Evolutionary conservation across 35 echinoderm and acorn worm genomes (phyloP), one percentile per base, ranked within the genome.

Genomic region (Stichopus chloronotus): DNA sequence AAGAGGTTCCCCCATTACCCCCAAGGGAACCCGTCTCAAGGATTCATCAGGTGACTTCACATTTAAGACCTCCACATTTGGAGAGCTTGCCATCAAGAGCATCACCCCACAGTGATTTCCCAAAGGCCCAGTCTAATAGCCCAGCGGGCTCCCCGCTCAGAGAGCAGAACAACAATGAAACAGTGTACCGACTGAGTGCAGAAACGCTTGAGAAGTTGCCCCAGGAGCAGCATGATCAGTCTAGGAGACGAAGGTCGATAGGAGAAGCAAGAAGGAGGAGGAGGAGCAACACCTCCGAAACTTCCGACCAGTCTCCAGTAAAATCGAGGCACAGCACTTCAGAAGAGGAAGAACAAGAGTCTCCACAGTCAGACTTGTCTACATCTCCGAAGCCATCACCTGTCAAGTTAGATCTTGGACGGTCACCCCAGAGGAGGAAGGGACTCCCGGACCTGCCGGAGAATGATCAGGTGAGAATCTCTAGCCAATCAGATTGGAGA

Each of bases 381-480:
- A 89, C 19, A 19, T 71, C 87, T 58, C 82, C 53, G 4, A 17
- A 89, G 87, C 65, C 59, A 61, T 89, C 87, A 55, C 82, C 82
- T 7, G 55, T 63, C 57, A 89, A 61, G 61, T 89, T 61, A 55
- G 87, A 89, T 7, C 30, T 20, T 16, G 52, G 52, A 56, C 4
- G 71, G 52, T 91, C 90, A 79, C 72, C 90, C 19, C 90, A 91
- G 76, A 71, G 53, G 58, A 58, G 87, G 52, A 89, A 52, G 19
- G 69, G 69, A 14, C 55, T 91, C 19, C 90, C 90, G 4, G 76
- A 91, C 52, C 72, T 91, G 5, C 90, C 76, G 19, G 90, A 91
- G 76, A 30, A 65, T 55, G 90, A 91, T 72, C 90, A 91, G 90
- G 90, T 91, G 90, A 91, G 90, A 91, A 57, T 57, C 12, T 91